Conservation (phyloP, 2,888 invertebrate genomes). For the Podotricha telesiphe region DNA sequence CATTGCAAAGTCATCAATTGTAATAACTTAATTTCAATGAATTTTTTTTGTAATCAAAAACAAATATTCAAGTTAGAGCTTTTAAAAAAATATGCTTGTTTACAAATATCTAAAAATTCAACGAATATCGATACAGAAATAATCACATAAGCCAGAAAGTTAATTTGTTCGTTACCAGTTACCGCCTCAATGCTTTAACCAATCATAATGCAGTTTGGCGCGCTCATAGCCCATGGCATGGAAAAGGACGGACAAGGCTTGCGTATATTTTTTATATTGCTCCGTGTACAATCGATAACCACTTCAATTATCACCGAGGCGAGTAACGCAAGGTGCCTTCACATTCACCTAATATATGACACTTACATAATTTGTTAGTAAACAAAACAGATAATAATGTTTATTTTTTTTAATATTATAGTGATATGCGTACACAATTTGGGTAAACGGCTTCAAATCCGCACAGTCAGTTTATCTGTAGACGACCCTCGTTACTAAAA, state of each 20-base stretch:
- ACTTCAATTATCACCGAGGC: too few relatives aligned
- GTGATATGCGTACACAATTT: not conserved
- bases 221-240: not conserved
- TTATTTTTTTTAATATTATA: not conserved
- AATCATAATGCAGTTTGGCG: constrained; percentile 5
- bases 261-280: not conserved
- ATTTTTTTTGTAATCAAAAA: too few relatives aligned
- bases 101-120: not conserved
- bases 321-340: too few relatives aligned
- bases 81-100: too few relatives aligned
- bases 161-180: constrained; percentile 5
- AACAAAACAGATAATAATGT: too few relatives aligned
- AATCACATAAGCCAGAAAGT: not conserved
- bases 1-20: too few relatives aligned
- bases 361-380: too few relatives aligned
- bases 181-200: constrained; percentile 8
- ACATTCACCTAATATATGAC: too few relatives aligned
- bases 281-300: too few relatives aligned
- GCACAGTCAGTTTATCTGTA: not conserved
- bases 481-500: not conserved
- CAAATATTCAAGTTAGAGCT: too few relatives aligned
- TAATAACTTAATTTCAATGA: too few relatives aligned
- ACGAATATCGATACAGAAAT: not conserved
- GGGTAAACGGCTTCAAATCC: not conserved
- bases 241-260: not conserved